Base-by-base conservation (phyloP, 2,113 vertebrate species). In the Nerophis ophidion region DNA sequence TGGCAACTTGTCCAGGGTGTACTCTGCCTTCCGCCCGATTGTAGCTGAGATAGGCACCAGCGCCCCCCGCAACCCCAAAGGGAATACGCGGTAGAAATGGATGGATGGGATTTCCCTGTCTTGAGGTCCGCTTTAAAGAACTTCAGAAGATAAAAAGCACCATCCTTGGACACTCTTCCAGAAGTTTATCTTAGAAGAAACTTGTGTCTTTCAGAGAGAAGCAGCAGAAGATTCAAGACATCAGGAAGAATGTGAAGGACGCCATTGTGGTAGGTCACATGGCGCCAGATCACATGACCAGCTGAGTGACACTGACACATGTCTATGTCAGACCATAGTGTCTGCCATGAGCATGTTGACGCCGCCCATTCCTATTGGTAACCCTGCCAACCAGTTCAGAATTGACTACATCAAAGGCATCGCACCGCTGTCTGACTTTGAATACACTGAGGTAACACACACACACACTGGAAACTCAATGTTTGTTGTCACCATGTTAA, bases 161-260 rank as follows among this genome's bases (percentile, higher is more conserved):
- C 17, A 50, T 5, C 26, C 15, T 48, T 50, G 5, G 48, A 5
- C 2, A 1, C 11, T 50, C 17, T 5, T 16, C 16, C n/a, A 4
- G 19, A 50, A 50, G 17, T 11, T 12, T 40, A 8, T 1, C 8
- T 9, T 44, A 5, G 11, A 44, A 44, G 11, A 44, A 11, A 44
- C 11, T 52, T 42, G 54, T 61, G 10, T 64, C 33, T 75, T 65
- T 5, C 65, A 87, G 85, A 64, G 85, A 87, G 69, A 87, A 87
- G 61, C 75, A 81, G 72, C 35, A 81, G 63, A 87, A 85, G 51
- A 34, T 48, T 40, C 81, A 80, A 34, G 85, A 87, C 72, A 87
- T 87, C 72, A 79, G 85, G 62, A 87, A 84, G 65, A 87, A 87
- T 6, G 81, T 85, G 14, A 87, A 87, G 63, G 85, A 87, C 0